phyloP scores from a whole-genome alignment of 2,888 invertebrate species.

The Phyllotreta cruciferae region DNA sequence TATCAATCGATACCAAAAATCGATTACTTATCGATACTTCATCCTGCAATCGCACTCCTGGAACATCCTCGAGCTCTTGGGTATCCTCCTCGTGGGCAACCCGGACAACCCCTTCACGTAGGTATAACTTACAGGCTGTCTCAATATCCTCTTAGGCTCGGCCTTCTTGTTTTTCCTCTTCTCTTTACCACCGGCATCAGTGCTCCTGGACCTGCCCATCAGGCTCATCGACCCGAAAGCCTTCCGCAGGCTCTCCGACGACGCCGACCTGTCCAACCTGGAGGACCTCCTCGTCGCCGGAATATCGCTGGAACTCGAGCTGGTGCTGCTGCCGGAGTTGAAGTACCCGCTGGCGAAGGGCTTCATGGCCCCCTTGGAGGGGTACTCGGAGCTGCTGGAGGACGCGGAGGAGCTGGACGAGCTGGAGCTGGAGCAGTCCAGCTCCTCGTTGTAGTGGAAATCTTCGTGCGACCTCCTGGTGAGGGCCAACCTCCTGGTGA shows the following conservation, averaged over 20 bases:
- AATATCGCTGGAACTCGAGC: constrained; percentile 68
- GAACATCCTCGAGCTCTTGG: constrained; percentile 60
- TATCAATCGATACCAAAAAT: no score
- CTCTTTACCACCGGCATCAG: constrained; percentile 61
- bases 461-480: constrained; percentile 62
- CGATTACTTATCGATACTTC: no score
- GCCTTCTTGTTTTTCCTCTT: constrained; percentile 61
- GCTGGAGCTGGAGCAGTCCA: constrained; percentile 62
- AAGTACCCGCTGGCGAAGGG: constrained; percentile 51
- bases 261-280: constrained; percentile 59
- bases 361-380: constrained; percentile 58
- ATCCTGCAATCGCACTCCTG: constrained; percentile 54
- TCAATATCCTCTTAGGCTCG: constrained; percentile 74
- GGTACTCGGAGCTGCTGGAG: constrained; percentile 53
- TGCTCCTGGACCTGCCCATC: constrained; percentile 66
- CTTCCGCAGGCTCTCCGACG: constrained; percentile 71
- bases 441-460: constrained; percentile 59
- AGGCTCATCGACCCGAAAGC: constrained; percentile 73
- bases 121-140: constrained; percentile 80
- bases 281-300: no score
- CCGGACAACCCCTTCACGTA: constrained; percentile 84
- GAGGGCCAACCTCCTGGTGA: constrained; percentile 67
- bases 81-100: constrained; percentile 81
- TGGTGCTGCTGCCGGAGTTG: constrained; percentile 67
- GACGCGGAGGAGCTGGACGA: constrained; percentile 58